Conservation (phyloP, 92 coral and sea anemone species). For the Actinostola sp. region DNA sequence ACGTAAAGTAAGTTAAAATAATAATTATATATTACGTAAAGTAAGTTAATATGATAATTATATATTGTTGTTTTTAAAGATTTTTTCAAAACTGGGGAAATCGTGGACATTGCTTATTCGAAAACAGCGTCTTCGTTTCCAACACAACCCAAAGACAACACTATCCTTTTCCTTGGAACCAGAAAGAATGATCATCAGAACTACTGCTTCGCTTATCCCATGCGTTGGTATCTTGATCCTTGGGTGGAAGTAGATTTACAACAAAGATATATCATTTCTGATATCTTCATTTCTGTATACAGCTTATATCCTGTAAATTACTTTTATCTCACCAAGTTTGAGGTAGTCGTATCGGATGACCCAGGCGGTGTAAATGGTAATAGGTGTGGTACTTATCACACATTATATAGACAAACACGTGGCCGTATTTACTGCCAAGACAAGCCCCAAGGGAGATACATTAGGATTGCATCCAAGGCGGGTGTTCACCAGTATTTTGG, state of each 20-base stretch:
- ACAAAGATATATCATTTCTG: slow-evolving; percentile 11
- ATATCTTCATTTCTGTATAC: slow-evolving; percentile 23
- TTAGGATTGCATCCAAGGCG: not conserved
- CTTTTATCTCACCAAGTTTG: not conserved
- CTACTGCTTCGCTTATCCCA: not conserved
- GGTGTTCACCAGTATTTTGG: not conserved
- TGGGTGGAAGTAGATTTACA: slow-evolving; percentile 24
- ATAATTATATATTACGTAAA: too few relatives aligned
- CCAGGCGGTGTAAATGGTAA: not conserved
- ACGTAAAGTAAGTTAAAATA: too few relatives aligned
- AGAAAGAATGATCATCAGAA: not conserved
- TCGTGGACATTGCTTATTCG: slow-evolving; percentile 10
- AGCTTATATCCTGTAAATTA: too few relatives aligned
- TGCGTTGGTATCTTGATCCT: not conserved
- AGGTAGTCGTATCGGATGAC: slow-evolving; percentile 6
- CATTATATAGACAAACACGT: not conserved
- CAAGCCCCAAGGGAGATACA: slow-evolving; percentile 13
- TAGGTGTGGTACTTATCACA: slow-evolving; percentile 3
- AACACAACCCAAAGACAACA: not conserved
- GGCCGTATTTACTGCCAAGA: slow-evolving; percentile 15
- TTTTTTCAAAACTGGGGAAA: slow-evolving; percentile 19
- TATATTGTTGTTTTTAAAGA: slow-evolving; percentile 9
- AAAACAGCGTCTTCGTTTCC: not conserved
- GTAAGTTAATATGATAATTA: too few relatives aligned
- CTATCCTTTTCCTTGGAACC: not conserved